Evolutionary conservation across 2,888 invertebrate genomes (phyloP).

Genomic region (Fissipunctia ypsillon): DNA sequence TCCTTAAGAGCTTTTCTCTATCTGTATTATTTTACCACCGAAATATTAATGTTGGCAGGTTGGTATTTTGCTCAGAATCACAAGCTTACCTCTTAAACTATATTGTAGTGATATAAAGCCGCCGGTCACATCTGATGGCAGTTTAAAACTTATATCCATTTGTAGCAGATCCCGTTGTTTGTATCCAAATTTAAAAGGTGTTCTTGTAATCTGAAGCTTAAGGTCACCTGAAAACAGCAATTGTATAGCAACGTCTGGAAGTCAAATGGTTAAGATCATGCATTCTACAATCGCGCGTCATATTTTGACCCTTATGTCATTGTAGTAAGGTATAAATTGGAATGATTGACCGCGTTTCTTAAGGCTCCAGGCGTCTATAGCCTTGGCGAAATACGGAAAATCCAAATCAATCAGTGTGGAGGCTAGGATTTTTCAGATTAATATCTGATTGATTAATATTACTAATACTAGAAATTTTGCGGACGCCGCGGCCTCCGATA

Average conservation of each 20-base stretch:
- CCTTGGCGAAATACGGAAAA: neutral
- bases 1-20: neutral
- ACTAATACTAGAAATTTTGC: no score
- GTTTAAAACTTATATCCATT: constrained; percentile 10
- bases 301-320: neutral
- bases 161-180: neutral
- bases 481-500: neutral
- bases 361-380: neutral
- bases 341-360: neutral
- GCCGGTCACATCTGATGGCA: neutral
- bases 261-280: neutral
- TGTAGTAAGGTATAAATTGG: neutral
- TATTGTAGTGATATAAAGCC: neutral
- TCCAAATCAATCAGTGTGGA: neutral
- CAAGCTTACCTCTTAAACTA: neutral
- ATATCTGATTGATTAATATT: no score
- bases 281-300: neutral
- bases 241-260: neutral
- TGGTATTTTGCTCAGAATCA: neutral
- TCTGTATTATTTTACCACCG: neutral
- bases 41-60: neutral
- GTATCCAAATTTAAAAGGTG: constrained; percentile 3
- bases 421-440: neutral
- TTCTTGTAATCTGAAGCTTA: neutral
- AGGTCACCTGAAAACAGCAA: neutral